A percentile compares a stretch with the other conserved stretches of the same genome.
phyloP scores from a whole-genome alignment of 1,140 invertebrate species.

The Saccostrea echinata region DNA sequence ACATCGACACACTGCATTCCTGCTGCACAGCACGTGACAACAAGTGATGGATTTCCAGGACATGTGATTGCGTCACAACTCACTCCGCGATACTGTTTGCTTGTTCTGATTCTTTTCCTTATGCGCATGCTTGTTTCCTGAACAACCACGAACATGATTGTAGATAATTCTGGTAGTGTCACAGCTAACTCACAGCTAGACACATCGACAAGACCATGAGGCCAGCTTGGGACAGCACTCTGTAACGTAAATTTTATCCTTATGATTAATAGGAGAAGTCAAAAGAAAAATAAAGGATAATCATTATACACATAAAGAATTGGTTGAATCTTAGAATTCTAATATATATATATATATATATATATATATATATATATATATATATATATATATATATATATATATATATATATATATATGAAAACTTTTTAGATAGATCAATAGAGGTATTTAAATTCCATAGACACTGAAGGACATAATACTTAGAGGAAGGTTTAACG shows the following conservation, averaged over 20 bases:
- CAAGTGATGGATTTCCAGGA: conserved; percentile 57
- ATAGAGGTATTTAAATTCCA: too few relatives aligned
- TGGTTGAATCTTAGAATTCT: too few relatives aligned
- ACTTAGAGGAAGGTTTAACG: too few relatives aligned
- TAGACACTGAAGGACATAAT: too few relatives aligned
- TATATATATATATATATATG: too few relatives aligned
- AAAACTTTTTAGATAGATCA: too few relatives aligned
- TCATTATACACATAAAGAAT: too few relatives aligned
- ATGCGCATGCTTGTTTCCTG: conserved; percentile 62
- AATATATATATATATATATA: too few relatives aligned
- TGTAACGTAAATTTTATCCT: background rate
- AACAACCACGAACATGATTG: conserved; percentile 61
- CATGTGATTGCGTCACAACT: conserved; percentile 58
- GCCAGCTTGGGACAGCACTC: conserved; percentile 62
- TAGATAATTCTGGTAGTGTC: conserved; percentile 67
- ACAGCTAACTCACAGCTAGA: conserved; percentile 63
- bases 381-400: too few relatives aligned
- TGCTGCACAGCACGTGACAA: conserved; percentile 66
- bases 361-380: too few relatives aligned
- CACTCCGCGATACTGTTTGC: conserved; percentile 66
- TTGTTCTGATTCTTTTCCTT: conserved; percentile 63
- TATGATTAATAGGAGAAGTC: too few relatives aligned
- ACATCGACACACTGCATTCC: conserved; percentile 66
- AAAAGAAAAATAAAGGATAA: too few relatives aligned
- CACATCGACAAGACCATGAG: conserved; percentile 66